Base-by-base conservation (phyloP, 2,113 vertebrate species). In the Dolichallabes microphthalmus region DNA sequence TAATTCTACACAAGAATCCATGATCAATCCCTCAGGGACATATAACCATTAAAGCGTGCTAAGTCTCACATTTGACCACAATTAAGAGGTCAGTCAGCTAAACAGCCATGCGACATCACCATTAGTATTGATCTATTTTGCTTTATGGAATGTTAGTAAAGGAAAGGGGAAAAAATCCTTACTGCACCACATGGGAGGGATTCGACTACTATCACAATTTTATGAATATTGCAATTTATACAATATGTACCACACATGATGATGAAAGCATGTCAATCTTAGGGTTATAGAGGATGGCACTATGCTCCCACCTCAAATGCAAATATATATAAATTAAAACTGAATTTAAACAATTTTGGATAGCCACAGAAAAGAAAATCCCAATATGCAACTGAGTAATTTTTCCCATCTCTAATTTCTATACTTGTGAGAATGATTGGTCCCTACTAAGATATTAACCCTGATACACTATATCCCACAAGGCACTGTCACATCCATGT, bases 401-500 rank as follows among this genome's bases (percentile, higher is more conserved):
- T 7, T 7, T 7, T 7, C 45, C 45, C 45, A 8, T 45, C 45
- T 45, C 45, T 7, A 45, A 45, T 52, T 30, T n/a, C 74, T 19
- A 30, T 55, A 7, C 74, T 30, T 19, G 13, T 55, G 2, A 11
- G n/a, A n/a, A 27, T n/a, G 0, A 75, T 8, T 53, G 25, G 25
- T 75, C 45, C 22, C 39, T 13, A 30, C 5, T 17, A 78, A 78
- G 52, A 32, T 32, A 77, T 57, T 32, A 57, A 30, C 57, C 39
- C 74, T 30, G 10, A 25, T 50, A 25, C 64, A 53, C 81, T 66
- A 45, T 58, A 68, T 52, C 52, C 50, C 68, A 32, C 73, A 71
- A 22, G 60, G 69, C 87, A 50, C 83, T 87, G 69, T 71, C 82
- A 77, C 83, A 86, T 88, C 82, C 87, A 88, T 73, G 74, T 82